Conservation (phyloP, 1,140 invertebrate species). For the Hypsibius dujardini region DNA sequence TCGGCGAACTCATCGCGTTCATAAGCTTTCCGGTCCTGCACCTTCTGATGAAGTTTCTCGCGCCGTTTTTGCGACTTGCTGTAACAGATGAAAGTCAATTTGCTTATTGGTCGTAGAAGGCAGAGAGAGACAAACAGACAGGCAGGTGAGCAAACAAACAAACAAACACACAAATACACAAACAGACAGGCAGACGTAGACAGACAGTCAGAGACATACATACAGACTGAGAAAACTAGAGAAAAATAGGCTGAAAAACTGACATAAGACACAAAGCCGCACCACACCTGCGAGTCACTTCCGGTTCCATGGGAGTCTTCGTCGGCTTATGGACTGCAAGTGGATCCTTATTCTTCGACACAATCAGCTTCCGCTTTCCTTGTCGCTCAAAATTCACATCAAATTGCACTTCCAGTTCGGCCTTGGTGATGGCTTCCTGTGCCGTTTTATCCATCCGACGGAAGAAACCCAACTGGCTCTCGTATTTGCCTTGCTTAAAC, state of each 20-base stretch:
- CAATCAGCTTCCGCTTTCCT: constrained; percentile 32
- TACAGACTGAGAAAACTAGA: too few relatives aligned
- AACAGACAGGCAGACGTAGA: too few relatives aligned
- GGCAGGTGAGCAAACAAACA: too few relatives aligned
- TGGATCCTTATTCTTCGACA: constrained; percentile 34
- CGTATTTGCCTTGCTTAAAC: constrained; percentile 25
- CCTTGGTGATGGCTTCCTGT: constrained; percentile 22
- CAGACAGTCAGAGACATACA: too few relatives aligned
- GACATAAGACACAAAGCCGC: too few relatives aligned
- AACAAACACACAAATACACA: too few relatives aligned
- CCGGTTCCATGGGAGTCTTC: too few relatives aligned
- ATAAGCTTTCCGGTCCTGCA: constrained; percentile 34
- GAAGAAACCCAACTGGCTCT: constrained; percentile 35
- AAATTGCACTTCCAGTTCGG: constrained; percentile 40
- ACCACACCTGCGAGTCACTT: too few relatives aligned
- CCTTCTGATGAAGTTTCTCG: constrained; percentile 32
- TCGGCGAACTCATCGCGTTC: constrained; percentile 24
- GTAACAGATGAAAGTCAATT: constrained; percentile 30
- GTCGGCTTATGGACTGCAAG: constrained; percentile 27
- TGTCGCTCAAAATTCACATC: constrained; percentile 38
- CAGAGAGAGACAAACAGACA: too few relatives aligned
- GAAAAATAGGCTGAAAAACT: too few relatives aligned
- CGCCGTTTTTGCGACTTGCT: constrained; percentile 34
- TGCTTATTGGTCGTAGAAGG: constrained; percentile 21
- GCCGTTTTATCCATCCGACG: constrained; percentile 37